Base-by-base conservation (phyloP, 2,888 invertebrate genomes). In the Megaustenia siamemsis region DNA sequence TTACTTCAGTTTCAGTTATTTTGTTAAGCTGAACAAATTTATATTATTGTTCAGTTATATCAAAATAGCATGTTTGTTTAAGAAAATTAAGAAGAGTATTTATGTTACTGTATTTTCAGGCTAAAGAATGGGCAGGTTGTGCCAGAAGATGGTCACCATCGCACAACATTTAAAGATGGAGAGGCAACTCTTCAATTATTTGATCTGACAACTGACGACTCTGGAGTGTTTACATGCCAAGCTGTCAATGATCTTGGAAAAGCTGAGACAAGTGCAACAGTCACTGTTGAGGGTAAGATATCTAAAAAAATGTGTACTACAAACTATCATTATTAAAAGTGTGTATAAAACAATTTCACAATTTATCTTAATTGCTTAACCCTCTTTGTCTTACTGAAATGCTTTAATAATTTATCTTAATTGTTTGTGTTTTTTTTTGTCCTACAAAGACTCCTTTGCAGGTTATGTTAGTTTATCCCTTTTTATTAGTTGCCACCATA, bases 101-200 rank as follows among this genome's bases (percentile, higher is more conserved):
- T 28, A 2, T 63, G 63, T 66, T 32, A 3, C 15, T 45, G 6
- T 71, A 24, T 35, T 35, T 45, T 10, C 87, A 94, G 94, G 94
- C 90, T 90, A 80, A 92, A 93, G 86, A 93, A 94, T 88, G 93
- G 93, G 38, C 88, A 91, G 75, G 91, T 92, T 60, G 86, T 94
- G 6, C 86, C 90, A 56, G 90, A 91, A 45, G 90, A 91, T 12
- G 89, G 90, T 71, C 93, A 93, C 86, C 94, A 93, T 88, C 91
- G 90, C 40, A 90, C 92, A 86, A 92, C 91, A 84, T 93, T 91
- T 88, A 91, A 90, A 75, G 91, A 93, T 40, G 91, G 92, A 40
- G 90, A 92, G 45, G 92, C 93, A 53, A 92, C 92, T 69, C 93
- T 98, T 81, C 96, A 96, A 63, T 96, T 98, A 90, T 96, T 88